Evolutionary conservation across 2,888 invertebrate genomes (phyloP).

Genomic region (Mythimna impura): DNA sequence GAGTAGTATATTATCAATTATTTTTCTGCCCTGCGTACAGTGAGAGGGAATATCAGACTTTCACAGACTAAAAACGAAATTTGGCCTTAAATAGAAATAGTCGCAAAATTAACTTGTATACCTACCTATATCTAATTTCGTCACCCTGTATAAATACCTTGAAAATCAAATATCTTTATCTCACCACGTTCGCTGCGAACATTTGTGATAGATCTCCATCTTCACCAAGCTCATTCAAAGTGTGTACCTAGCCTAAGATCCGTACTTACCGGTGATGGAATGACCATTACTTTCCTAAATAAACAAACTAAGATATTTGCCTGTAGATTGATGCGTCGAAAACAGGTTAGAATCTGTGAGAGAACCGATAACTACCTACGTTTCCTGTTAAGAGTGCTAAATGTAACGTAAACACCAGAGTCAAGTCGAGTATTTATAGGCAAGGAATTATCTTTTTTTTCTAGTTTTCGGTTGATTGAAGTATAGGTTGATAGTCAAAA

Average conservation of each 20-base stretch:
- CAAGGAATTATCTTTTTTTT: slow-evolving; percentile 21
- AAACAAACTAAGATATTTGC: slow-evolving; percentile 45
- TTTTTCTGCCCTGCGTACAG: too few relatives aligned
- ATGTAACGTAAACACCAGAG: slow-evolving; percentile 41
- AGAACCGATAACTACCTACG: slow-evolving; percentile 39
- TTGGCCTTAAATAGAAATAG: too few relatives aligned
- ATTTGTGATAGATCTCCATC: neutral
- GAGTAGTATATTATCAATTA: too few relatives aligned
- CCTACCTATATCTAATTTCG: too few relatives aligned
- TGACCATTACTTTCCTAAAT: slow-evolving; percentile 40
- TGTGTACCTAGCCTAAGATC: slow-evolving; percentile 16
- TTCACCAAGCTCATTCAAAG: neutral
- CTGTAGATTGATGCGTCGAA: slow-evolving; percentile 52
- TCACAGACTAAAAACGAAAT: too few relatives aligned
- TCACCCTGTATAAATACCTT: neutral
- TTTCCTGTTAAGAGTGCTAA: slow-evolving; percentile 45
- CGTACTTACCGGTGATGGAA: slow-evolving; percentile 31
- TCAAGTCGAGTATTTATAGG: slow-evolving; percentile 30
- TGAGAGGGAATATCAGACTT: too few relatives aligned
- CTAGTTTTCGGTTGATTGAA: slow-evolving; percentile 6
- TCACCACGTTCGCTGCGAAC: neutral
- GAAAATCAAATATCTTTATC: neutral
- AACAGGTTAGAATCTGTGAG: slow-evolving; percentile 49
- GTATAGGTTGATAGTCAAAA: slow-evolving; percentile 5
- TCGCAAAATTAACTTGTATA: neutral